These are phyloP conservation scores for Paracanthobrama guichenoti DNA, from an alignment of 2,113 vertebrate genomes.

Conservation along the genomic window DNA sequence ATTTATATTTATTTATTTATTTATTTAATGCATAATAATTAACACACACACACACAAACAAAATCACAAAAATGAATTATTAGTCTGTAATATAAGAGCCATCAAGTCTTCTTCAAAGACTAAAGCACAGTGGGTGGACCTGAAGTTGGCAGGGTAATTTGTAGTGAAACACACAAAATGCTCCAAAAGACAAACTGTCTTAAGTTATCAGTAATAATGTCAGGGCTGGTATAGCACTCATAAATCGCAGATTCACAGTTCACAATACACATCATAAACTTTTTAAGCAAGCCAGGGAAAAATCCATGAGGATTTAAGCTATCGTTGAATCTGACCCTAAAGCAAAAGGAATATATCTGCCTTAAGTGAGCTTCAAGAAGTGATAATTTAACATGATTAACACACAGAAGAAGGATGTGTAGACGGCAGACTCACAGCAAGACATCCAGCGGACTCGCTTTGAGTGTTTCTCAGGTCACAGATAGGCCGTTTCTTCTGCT, in stretches of 20 bases:
- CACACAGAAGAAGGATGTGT: background rate
- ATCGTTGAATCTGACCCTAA: constrained; percentile 1
- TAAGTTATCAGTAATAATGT: background rate
- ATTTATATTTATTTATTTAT: too few relatives aligned
- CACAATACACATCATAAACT: background rate
- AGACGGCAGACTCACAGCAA: background rate
- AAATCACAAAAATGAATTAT: background rate
- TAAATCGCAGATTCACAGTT: background rate
- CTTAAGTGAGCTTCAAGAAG: background rate
- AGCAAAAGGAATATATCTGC: background rate
- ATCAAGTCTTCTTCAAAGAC: background rate
- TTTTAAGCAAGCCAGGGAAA: background rate
- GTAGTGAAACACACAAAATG: background rate
- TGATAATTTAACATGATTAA: background rate
- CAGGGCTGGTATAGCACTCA: background rate
- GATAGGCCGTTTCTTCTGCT: background rate
- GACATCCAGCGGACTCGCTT: background rate
- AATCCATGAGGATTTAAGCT: background rate
- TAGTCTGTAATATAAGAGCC: background rate
- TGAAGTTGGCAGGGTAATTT: background rate
- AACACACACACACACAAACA: background rate
- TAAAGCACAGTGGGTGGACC: too few relatives aligned
- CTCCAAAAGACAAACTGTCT: constrained; percentile 11
- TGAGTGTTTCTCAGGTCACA: background rate
- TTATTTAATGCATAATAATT: background rate